These are phyloP conservation scores for Hetaerina americana DNA, from an alignment of 1,140 invertebrate genomes.

Conservation along the genomic window DNA sequence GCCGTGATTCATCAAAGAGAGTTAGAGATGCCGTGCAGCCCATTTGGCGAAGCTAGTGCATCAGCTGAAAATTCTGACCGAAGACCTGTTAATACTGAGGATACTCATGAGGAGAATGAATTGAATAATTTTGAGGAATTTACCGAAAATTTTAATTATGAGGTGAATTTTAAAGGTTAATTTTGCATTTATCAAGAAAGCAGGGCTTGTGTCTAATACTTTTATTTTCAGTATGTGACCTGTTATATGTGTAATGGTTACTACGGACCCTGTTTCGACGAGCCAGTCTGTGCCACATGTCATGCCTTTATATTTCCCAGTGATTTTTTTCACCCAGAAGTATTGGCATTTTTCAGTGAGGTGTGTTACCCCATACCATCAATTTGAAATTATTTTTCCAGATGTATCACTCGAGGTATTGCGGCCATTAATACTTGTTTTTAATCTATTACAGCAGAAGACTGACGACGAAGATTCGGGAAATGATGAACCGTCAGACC, in stretches of 20 bases:
- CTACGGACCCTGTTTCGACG: conserved; percentile 80
- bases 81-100: background rate
- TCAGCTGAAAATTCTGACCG: background rate
- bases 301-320: conserved; percentile 81
- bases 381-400: background rate
- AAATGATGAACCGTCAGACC: conserved; percentile 80
- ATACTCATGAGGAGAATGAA: background rate
- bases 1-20: background rate
- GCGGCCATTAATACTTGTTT: too few relatives aligned
- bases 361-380: conserved; percentile 20
- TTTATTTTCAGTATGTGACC: conserved; percentile 35
- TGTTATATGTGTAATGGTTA: conserved; percentile 83
- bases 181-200: background rate
- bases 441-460: conserved; percentile 39
- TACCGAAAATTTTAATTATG: background rate
- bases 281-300: conserved; percentile 84
- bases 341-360: conserved; percentile 39
- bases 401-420: too few relatives aligned
- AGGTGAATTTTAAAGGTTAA: background rate
- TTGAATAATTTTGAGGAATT: background rate
- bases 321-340: conserved; percentile 42
- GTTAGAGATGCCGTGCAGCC: background rate
- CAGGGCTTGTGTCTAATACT: background rate
- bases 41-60: background rate
- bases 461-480: conserved; percentile 86